Conservation (phyloP, 2,797 vertebrate genomes). For the Lithobates sylvaticus region DNA sequence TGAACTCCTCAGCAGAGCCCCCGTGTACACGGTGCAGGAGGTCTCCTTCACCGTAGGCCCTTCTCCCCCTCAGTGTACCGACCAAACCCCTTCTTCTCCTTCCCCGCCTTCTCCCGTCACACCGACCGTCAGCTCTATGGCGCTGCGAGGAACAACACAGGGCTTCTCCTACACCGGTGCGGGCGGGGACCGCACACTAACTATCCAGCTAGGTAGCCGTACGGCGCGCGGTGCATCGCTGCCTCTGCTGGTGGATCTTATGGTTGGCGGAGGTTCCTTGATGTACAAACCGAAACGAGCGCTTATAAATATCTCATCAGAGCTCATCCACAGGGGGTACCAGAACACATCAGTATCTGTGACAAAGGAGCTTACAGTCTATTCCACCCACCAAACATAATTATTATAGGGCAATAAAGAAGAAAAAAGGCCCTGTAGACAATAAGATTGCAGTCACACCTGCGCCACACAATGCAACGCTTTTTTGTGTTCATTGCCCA, state of each 20-base stretch:
- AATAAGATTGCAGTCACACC: too few species aligned
- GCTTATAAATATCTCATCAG: background rate
- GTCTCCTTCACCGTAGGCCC: constrained; percentile 1
- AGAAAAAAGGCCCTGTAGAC: too few species aligned
- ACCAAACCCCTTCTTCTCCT: constrained; percentile 31
- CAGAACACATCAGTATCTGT: too few species aligned
- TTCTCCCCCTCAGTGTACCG: constrained; percentile 34
- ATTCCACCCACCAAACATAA: too few species aligned
- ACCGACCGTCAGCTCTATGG: constrained; percentile 33
- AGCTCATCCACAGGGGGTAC: too few species aligned
- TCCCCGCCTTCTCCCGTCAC: background rate
- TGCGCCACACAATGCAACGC: too few species aligned
- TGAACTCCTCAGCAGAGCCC: constrained; percentile 26
- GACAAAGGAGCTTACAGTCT: too few species aligned
- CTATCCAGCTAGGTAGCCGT: background rate
- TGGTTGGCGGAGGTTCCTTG: constrained; percentile 3
- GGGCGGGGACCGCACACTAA: constrained; percentile 72
- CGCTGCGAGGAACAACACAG: constrained; percentile 62
- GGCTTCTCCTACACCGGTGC: constrained; percentile 67
- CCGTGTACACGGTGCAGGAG: constrained; percentile 4
- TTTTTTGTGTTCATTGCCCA: too few species aligned
- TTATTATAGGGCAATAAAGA: too few species aligned
- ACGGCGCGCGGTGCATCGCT: background rate
- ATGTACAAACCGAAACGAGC: background rate
- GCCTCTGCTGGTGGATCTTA: constrained; percentile 20